Conservation (phyloP, 2,797 vertebrate genomes). For the Psittacula derbiana region DNA sequence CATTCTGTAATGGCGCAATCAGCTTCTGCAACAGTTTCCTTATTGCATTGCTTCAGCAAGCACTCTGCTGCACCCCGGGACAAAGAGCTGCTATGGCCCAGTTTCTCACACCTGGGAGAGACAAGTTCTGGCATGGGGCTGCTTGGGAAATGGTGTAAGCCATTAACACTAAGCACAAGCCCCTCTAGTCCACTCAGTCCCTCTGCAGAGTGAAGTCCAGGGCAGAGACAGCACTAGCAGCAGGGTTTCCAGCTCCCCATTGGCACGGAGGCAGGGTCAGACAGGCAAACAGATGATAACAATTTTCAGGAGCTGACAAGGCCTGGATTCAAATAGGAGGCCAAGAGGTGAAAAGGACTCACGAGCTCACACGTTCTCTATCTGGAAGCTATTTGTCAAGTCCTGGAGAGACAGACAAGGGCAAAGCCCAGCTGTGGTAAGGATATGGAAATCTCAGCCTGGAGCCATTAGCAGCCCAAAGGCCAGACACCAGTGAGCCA, state of each 20-base stretch:
- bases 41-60: neutral
- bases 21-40: neutral
- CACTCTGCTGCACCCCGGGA: neutral
- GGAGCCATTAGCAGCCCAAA: neutral
- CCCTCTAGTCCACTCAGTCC: neutral
- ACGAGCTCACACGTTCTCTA: neutral
- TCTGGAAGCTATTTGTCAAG: slow-evolving; percentile 46
- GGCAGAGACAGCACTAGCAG: neutral
- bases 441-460: neutral
- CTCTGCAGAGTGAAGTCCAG: neutral
- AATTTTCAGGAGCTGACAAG: slow-evolving; percentile 2
- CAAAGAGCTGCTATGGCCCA: neutral
- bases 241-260: neutral
- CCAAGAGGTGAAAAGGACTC: slow-evolving; percentile 14
- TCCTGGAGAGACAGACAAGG: neutral
- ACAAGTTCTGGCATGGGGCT: neutral
- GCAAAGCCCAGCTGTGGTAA: slow-evolving; percentile 25
- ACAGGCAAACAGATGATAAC: slow-evolving; percentile 1
- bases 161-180: neutral
- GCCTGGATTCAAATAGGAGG: neutral
- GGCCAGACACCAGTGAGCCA: neutral
- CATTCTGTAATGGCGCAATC: neutral
- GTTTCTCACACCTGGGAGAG: neutral
- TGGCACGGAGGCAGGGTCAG: neutral
- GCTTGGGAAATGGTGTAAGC: neutral